Evolutionary conservation across 2,888 invertebrate species (phyloP).

Genomic region (Cyclophora albipunctata): DNA sequence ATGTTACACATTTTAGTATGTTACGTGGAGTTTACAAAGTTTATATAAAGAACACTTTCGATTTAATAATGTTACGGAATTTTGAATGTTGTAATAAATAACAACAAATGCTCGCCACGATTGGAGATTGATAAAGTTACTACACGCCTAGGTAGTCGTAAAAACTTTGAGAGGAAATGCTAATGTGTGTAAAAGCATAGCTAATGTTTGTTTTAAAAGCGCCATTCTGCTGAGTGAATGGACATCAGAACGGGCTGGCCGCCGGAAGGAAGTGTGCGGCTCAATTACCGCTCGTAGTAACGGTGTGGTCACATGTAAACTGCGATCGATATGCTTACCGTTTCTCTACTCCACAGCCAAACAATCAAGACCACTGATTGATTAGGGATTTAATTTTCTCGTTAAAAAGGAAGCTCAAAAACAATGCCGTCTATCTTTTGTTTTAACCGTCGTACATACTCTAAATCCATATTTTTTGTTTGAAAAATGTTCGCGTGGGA

Average conservation of each 20-base stretch:
- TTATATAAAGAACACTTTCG: too few species aligned
- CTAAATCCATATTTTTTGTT: background rate
- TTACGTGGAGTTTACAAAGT: too few species aligned
- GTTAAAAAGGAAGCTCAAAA: too few species aligned
- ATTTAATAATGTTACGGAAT: too few species aligned
- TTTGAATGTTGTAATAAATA: too few species aligned
- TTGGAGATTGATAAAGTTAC: too few species aligned
- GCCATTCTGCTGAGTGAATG: slow-evolving; percentile 33
- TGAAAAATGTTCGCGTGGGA: slow-evolving; percentile 1
- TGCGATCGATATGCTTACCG: slow-evolving; percentile 40
- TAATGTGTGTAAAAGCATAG: slow-evolving; percentile 17
- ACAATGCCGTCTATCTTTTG: too few species aligned
- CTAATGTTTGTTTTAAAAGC: slow-evolving; percentile 25
- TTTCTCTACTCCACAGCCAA: slow-evolving; percentile 15
- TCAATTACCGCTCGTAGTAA: slow-evolving; percentile 56
- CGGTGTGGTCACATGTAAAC: slow-evolving; percentile 48
- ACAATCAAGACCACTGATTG: slow-evolving; percentile 15
- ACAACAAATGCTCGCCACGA: too few species aligned
- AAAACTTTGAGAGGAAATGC: slow-evolving; percentile 1
- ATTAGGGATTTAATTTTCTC: slow-evolving; percentile 15
- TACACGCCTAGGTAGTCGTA: background rate
- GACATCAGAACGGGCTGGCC: slow-evolving; percentile 31
- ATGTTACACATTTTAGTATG: too few species aligned
- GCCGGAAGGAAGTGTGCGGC: slow-evolving; percentile 63
- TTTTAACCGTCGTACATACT: too few species aligned